Percentiles rank a stretch among this genome's conserved stretches.
Evolutionary conservation across 1,140 invertebrate species (phyloP).

Genomic region (Agrypnia vestita): DNA sequence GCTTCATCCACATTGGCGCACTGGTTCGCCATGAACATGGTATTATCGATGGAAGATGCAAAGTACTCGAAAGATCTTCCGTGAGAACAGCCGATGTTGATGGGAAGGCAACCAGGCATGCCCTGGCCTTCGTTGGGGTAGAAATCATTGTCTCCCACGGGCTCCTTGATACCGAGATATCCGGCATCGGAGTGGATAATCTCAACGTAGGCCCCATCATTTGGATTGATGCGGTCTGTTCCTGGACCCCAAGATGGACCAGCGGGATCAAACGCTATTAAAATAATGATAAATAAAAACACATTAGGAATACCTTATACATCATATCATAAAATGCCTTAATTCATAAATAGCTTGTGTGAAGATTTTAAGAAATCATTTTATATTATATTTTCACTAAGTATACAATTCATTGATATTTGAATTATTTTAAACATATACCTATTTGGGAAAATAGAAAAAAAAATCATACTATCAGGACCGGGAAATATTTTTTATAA

Average conservation of each 20-base stretch:
- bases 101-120: conserved; percentile 74
- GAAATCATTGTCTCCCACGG: conserved; percentile 72
- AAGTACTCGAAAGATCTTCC: conserved; percentile 72
- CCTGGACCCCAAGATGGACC: conserved; percentile 70
- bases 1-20: conserved; percentile 64
- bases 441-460: too few relatives aligned
- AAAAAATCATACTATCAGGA: too few relatives aligned
- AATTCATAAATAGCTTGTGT: too few relatives aligned
- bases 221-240: conserved; percentile 62
- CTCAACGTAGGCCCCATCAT: conserved; percentile 75
- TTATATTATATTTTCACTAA: too few relatives aligned
- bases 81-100: conserved; percentile 70
- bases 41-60: conserved; percentile 70
- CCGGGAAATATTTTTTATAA: too few relatives aligned
- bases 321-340: too few relatives aligned
- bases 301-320: neutral
- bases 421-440: too few relatives aligned
- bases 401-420: too few relatives aligned
- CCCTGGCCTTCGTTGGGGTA: conserved; percentile 75
- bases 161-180: conserved; percentile 65
- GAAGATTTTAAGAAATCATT: too few relatives aligned
- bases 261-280: conserved; percentile 78
- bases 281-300: neutral
- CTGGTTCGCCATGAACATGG: conserved; percentile 67
- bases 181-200: conserved; percentile 76